Conservation (phyloP, 2,888 invertebrate genomes). For the Electrophaes corylata region DNA sequence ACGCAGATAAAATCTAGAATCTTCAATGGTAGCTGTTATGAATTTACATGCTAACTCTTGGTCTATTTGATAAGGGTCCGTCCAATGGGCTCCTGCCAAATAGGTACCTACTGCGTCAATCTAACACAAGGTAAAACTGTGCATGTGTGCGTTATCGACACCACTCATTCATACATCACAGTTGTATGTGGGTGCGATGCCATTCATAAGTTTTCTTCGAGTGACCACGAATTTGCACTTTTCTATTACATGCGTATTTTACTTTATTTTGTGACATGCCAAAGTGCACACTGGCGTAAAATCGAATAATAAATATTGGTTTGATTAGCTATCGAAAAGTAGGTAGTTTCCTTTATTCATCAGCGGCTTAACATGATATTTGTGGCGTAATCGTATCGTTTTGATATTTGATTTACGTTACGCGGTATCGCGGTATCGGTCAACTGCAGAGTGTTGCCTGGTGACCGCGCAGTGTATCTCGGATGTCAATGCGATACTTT, state of each 20-base stretch:
- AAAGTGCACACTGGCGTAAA: too few relatives aligned
- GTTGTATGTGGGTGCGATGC: conserved; percentile 36
- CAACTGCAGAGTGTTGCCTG: too few relatives aligned
- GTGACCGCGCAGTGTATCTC: too few relatives aligned
- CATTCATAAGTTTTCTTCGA: conserved; percentile 47
- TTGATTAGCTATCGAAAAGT: too few relatives aligned
- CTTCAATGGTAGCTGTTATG: not conserved
- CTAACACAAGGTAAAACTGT: conserved; percentile 23
- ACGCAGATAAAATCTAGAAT: not conserved
- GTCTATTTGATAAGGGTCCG: conserved; percentile 11
- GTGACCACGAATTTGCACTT: conserved; percentile 29
- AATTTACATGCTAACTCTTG: not conserved
- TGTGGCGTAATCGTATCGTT: too few relatives aligned
- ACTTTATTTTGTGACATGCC: not conserved
- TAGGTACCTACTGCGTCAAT: conserved; percentile 29
- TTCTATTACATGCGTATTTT: not conserved
- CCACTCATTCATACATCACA: conserved; percentile 48
- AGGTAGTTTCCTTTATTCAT: too few relatives aligned
- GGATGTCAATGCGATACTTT: too few relatives aligned
- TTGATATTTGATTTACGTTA: too few relatives aligned
- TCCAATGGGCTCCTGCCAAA: conserved; percentile 35
- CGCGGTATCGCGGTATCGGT: too few relatives aligned
- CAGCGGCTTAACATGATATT: too few relatives aligned
- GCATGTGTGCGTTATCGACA: conserved; percentile 46
- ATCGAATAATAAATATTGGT: too few relatives aligned